Base-by-base conservation (phyloP, 2,113 vertebrate genomes). In the Micromys minutus region DNA sequence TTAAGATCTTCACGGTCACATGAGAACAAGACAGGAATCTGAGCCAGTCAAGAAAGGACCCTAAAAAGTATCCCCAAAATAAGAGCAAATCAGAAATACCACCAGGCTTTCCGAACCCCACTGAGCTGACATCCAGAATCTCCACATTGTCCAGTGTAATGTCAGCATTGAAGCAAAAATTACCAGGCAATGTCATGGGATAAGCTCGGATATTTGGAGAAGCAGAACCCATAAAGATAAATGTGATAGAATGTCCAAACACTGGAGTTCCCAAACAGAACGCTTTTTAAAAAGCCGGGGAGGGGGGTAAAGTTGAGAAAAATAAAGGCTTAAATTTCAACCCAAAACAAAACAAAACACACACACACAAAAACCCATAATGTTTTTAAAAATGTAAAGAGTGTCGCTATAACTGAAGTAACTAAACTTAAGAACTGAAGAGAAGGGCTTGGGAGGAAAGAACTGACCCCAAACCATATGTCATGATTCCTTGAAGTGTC, bases 141-240 rank as follows among this genome's bases (percentile, higher is more conserved):
- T 76, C 57, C 76, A 29, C 0, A n/a, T 65, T 89, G 75, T 93
- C 45, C 36, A 76, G 6, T 22, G 90, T 88, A 95, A 86, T 81
- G n/a, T 75, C 29, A 86, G 67, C 65, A 72, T 52, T 26, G 76
- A 95, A 92, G 83, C n/a, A 89, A 87, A 90, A 94, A 52, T 91
- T 39, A 61, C 72, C 52, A 76, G 72, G 34, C 26, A 61, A 88
- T 31, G 9, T 29, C 63, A 71, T 57, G 72, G 87, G 84, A 80
- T 0, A 92, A 8, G 42, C 52, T 22, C 79, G 89, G 50, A 55
- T 16, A 69, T 74, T 75, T 10, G 87, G n/a, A 88, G 81, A 92
- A 65, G 75, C 15, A 71, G 3, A 26, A 22, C 26, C 36, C 63
- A 39, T 63, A 57, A 79, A 94, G 77, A 81, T 2, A 26, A 92